Conservation (phyloP, 2,113 vertebrate genomes). For the Nicator chloris region DNA sequence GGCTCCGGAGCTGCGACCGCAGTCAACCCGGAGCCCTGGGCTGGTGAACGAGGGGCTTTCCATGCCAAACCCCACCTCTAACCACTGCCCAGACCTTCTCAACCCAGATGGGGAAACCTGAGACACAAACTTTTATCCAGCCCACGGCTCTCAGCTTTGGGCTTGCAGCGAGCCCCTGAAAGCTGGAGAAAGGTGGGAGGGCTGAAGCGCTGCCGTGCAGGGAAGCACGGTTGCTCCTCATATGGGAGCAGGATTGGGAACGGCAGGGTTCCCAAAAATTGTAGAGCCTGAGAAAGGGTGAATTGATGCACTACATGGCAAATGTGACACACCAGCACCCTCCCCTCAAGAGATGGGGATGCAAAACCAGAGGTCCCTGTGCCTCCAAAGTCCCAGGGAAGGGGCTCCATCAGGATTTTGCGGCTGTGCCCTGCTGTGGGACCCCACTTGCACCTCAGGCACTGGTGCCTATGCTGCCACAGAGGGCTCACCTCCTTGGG, state of each 20-base stretch:
- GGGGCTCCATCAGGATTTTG: background rate
- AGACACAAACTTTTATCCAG: background rate
- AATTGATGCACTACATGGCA: background rate
- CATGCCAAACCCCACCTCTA: background rate
- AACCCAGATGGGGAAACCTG: background rate
- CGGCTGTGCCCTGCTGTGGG: background rate
- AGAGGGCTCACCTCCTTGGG: background rate
- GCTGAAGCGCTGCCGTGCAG: background rate
- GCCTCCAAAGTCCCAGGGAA: fast-evolving
- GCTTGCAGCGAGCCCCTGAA: background rate
- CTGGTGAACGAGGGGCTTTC: background rate
- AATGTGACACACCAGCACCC: fast-evolving
- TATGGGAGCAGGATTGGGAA: background rate
- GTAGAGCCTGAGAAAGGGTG: background rate
- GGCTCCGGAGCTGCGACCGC: background rate
- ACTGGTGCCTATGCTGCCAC: fast-evolving
- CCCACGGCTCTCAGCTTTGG: background rate
- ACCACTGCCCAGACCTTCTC: background rate
- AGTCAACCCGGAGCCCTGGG: background rate
- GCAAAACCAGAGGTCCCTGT: background rate
- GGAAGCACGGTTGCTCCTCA: background rate
- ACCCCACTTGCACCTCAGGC: background rate
- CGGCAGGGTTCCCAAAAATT: fast-evolving
- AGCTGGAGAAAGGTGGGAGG: background rate
- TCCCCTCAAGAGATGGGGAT: background rate